Evolutionary conservation across 2,113 vertebrate species (phyloP).

Genomic region (Albula goreensis): DNA sequence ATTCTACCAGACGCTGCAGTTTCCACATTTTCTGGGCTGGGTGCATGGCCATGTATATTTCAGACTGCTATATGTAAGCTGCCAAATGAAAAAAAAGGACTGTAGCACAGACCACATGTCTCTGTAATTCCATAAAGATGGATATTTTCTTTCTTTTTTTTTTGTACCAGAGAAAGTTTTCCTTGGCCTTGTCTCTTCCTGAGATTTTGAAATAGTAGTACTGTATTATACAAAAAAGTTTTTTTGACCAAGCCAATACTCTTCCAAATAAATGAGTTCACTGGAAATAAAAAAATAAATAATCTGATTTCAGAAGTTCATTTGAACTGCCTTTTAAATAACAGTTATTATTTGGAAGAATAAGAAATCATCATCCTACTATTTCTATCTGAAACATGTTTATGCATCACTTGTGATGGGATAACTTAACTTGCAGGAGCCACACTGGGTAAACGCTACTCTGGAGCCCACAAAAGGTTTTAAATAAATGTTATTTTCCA

Average conservation of each 20-base stretch:
- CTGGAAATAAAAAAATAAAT: background rate
- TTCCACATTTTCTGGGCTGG: background rate
- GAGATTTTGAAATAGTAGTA: background rate
- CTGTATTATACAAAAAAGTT: background rate
- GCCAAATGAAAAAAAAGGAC: background rate
- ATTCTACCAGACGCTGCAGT: background rate
- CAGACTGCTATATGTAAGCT: background rate
- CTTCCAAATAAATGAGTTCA: background rate
- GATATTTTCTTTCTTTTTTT: background rate
- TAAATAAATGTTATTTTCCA: slow-evolving; percentile 44
- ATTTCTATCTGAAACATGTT: background rate
- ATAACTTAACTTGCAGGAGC: slow-evolving; percentile 7
- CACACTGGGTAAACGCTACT: slow-evolving; percentile 19
- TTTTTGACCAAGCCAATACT: background rate
- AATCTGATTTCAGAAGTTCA: background rate
- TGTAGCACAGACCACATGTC: background rate
- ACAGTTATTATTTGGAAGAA: background rate
- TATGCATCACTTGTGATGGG: background rate
- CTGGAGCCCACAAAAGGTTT: slow-evolving; percentile 21
- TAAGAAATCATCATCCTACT: background rate
- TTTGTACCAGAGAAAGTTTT: background rate
- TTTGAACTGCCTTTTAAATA: background rate
- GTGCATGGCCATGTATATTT: background rate
- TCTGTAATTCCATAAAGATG: slow-evolving; percentile 6
- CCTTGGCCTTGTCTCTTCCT: background rate